phyloP scores from a whole-genome alignment of 2,113 vertebrate genomes.

The Osmerus mordax region DNA sequence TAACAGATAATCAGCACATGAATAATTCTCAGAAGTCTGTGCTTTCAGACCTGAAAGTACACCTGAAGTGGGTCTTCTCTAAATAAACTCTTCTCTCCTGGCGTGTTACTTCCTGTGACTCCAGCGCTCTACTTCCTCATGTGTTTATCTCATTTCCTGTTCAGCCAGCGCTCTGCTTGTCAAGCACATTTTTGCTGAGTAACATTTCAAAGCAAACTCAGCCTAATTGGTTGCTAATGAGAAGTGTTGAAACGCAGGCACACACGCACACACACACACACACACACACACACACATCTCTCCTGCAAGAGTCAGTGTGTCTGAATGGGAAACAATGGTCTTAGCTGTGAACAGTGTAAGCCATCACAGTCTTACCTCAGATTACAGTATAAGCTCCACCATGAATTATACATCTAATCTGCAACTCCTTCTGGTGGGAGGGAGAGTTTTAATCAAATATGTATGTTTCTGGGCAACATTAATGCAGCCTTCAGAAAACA shows the following conservation, averaged over 20 bases:
- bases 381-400: conserved; percentile 30
- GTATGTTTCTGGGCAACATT: conserved; percentile 31
- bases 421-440: conserved; percentile 7
- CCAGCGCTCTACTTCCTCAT: not conserved
- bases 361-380: not conserved
- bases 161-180: conserved; percentile 12
- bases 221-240: conserved; percentile 40
- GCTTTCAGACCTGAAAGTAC: too few species aligned
- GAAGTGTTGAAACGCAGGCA: conserved; percentile 16
- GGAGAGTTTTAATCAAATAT: conserved; percentile 29
- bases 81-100: not conserved
- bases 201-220: conserved; percentile 34
- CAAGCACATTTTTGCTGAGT: conserved; percentile 28
- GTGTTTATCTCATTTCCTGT: conserved; percentile 28
- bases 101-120: not conserved
- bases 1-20: not conserved
- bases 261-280: not conserved
- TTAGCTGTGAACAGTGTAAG: not conserved
- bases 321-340: not conserved
- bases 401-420: conserved; percentile 37
- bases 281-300: not conserved
- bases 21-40: too few species aligned
- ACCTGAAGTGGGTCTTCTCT: not conserved
- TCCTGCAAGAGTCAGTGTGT: not conserved
- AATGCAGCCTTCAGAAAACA: conserved; percentile 5